A percentile compares a stretch with the other conserved stretches of the same genome.
phyloP scores from a whole-genome alignment of 64 coral and sea anemone genomes.

The Montipora sp. region DNA sequence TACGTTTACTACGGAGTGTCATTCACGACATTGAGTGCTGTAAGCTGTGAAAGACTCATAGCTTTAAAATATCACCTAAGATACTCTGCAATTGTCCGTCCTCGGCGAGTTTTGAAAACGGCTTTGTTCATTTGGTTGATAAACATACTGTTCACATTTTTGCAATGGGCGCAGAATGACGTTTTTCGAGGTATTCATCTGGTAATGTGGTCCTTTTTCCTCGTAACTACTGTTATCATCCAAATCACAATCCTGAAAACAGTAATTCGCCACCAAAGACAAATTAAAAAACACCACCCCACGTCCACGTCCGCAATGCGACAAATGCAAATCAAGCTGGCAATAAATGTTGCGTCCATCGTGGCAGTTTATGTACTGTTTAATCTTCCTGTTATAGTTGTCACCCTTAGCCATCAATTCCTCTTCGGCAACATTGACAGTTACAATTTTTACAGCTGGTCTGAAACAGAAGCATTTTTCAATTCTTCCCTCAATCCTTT shows the following conservation, averaged over 20 bases:
- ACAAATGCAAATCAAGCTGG: slow-evolving; percentile 66
- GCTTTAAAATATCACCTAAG: slow-evolving; percentile 58
- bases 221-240: slow-evolving; percentile 24
- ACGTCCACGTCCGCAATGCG: background rate
- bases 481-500: slow-evolving; percentile 84
- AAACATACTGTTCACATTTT: slow-evolving; percentile 58
- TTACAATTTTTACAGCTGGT: slow-evolving; percentile 82
- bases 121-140: slow-evolving; percentile 66
- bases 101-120: slow-evolving; percentile 19
- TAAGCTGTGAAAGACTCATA: slow-evolving; percentile 73
- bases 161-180: slow-evolving; percentile 74
- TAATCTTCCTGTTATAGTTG: slow-evolving; percentile 73
- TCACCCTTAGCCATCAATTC: slow-evolving; percentile 69
- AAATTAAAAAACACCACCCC: slow-evolving; percentile 54
- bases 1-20: slow-evolving; percentile 83
- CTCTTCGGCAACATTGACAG: slow-evolving; percentile 8
- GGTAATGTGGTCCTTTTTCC: slow-evolving; percentile 42
- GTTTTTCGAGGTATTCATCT: slow-evolving; percentile 66
- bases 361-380: slow-evolving; percentile 66
- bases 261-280: slow-evolving; percentile 51
- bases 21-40: slow-evolving; percentile 79
- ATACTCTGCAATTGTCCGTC: slow-evolving; percentile 48
- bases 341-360: slow-evolving; percentile 77
- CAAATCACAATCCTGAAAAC: slow-evolving; percentile 62
- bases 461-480: slow-evolving; percentile 74